These are phyloP conservation scores for Priocnemis perturbator DNA, from an alignment of 2,888 invertebrate species.

Conservation along the genomic window DNA sequence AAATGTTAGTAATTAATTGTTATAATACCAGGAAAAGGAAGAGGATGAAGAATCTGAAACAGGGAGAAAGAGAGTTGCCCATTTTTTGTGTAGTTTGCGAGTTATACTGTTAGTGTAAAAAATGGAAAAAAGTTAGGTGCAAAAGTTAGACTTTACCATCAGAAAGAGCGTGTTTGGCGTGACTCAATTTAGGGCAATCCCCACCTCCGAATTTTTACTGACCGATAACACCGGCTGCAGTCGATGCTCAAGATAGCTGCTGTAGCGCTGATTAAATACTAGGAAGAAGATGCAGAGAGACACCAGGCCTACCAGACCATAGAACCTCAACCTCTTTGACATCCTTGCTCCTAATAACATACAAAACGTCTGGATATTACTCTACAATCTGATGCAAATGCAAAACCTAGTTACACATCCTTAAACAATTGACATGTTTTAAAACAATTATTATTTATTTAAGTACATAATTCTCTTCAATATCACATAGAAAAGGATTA, in stretches of 20 bases:
- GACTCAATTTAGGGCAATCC: slow-evolving; percentile 58
- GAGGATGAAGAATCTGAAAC: slow-evolving; percentile 18
- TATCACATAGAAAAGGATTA: no score
- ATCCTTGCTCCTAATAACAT: slow-evolving; percentile 63
- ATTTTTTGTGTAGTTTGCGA: slow-evolving; percentile 15
- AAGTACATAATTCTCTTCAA: no score
- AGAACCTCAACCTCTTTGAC: slow-evolving; percentile 71
- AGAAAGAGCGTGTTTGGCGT: slow-evolving; percentile 58
- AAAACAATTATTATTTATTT: no score
- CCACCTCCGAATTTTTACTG: slow-evolving; percentile 60
- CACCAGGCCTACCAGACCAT: slow-evolving; percentile 69
- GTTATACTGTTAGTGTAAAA: slow-evolving; percentile 39
- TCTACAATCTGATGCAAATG: background rate
- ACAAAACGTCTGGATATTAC: background rate
- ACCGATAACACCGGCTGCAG: slow-evolving; percentile 70
- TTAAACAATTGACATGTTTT: no score
- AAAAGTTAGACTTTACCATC: slow-evolving; percentile 56
- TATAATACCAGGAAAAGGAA: no score
- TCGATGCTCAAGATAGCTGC: slow-evolving; percentile 70
- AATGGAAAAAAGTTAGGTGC: slow-evolving; percentile 52
- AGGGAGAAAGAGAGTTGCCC: slow-evolving; percentile 40
- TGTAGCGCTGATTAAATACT: slow-evolving; percentile 70
- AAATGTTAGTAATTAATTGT: no score
- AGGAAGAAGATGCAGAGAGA: slow-evolving; percentile 72
- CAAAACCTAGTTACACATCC: background rate